Conservation (phyloP, 2,888 invertebrate genomes). For the Lasius platythorax region DNA sequence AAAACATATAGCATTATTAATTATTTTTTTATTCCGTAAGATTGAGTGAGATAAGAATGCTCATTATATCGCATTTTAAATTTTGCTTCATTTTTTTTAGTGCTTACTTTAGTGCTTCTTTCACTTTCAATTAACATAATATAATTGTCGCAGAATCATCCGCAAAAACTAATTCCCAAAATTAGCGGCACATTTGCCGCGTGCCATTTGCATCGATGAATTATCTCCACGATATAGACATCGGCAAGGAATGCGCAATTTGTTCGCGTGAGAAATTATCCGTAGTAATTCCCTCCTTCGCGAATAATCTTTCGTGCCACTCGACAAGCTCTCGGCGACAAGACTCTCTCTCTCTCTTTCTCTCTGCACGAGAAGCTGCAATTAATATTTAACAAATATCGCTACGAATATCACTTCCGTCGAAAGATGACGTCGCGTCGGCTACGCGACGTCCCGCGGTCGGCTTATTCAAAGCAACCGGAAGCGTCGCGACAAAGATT, state of each 20-base stretch:
- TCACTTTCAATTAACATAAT: not conserved
- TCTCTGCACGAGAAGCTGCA: constrained; percentile 47
- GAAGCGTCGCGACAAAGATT: constrained; percentile 44
- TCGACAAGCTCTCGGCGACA: constrained; percentile 21
- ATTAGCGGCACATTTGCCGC: constrained; percentile 19
- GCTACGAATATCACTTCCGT: constrained; percentile 34
- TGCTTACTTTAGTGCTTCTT: not conserved
- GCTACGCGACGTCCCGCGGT: constrained; percentile 31
- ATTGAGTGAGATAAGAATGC: not conserved
- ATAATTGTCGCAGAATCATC: not conserved
- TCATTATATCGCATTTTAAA: not conserved
- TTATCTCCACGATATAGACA: constrained; percentile 2
- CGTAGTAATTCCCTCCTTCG: not conserved
- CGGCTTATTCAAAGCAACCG: constrained; percentile 42
- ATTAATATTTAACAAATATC: constrained; percentile 52
- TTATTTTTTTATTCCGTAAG: not conserved
- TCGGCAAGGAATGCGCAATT: constrained; percentile 38
- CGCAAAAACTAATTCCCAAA: not conserved
- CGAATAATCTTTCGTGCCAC: not conserved
- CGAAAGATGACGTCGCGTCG: constrained; percentile 40
- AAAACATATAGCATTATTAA: not conserved
- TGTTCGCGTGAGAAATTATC: constrained; percentile 39
- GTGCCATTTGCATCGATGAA: constrained; percentile 15
- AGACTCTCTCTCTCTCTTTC: not conserved
- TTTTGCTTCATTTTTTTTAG: not conserved